Evolutionary conservation across 2,888 invertebrate species (phyloP), one percentile per base, ranked within the genome.

Genomic region (Zygothrica quintamaculata): DNA sequence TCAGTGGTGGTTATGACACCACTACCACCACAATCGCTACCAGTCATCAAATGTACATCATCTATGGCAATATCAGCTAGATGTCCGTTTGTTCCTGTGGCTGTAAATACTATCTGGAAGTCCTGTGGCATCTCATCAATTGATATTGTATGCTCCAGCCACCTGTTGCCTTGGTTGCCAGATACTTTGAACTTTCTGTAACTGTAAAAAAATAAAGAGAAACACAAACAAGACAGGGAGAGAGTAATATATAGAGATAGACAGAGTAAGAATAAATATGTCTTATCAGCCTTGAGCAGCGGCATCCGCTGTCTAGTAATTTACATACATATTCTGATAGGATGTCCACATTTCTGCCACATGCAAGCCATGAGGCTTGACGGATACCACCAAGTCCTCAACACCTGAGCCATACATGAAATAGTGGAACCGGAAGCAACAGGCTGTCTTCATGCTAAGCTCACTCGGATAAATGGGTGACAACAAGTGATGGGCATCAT

Each of bases 41-140:
- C 89, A 26, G 93, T 92, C 22, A 94, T 91, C 25, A 96, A 91
- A 5, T 93, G 92, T 0, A 97, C 93, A 87, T 97, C 97, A 75
- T 97, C 97, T 9, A 97, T 93, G 0, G 96, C 96, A 29, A 95
- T 94, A 86, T 96, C 96, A 51, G 96, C 95, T 5, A 94, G 93
- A 69, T 93, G 94, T 15, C 93, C 92, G 0, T 79, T 74, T 0
- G 96, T 96, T 25, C 95, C 92, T 0, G 95, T 92, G 0, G 95
- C 96, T 88, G 96, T 96, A 39, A 97, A 93, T 2, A 96, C 91
- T 18, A 97, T 94, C 95, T 96, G 91, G 46, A 92, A 90, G 33
- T 92, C 75, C 92, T 92, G 44, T 77, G 77, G 1, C 92, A 90
- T 26, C 90, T 88, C 8, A 85, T 91, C 51, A 93, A 92, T 66